A percentile compares a stretch with the other conserved stretches of the same genome.
Conservation (phyloP, 2,888 invertebrate species). For the Coelogynopora nodosa region DNA sequence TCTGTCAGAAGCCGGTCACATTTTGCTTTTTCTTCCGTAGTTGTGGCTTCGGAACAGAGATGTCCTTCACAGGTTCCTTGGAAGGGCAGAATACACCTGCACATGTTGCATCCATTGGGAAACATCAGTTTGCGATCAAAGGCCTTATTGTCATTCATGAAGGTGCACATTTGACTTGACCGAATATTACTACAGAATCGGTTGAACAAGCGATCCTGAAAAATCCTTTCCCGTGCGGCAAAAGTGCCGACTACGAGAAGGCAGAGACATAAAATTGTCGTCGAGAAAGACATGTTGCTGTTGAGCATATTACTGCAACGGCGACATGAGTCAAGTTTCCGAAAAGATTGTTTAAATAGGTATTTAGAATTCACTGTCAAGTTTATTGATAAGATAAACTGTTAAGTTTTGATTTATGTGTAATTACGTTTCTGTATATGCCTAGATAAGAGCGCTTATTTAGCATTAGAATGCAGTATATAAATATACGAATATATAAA, state of each 20-base stretch:
- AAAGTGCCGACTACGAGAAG: background rate
- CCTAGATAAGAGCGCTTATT: too few species aligned
- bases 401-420: too few species aligned
- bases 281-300: too few species aligned
- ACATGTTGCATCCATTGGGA: constrained; percentile 25
- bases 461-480: too few species aligned
- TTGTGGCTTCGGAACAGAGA: background rate
- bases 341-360: too few species aligned
- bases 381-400: too few species aligned
- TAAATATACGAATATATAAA: too few species aligned
- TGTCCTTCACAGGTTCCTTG: background rate
- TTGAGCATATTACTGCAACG: too few species aligned
- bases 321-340: too few species aligned
- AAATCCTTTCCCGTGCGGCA: background rate
- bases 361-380: too few species aligned
- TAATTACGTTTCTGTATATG: too few species aligned
- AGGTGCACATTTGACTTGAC: background rate
- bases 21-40: background rate
- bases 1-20: background rate
- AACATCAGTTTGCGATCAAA: background rate
- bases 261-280: too few species aligned
- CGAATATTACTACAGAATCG: background rate
- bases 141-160: background rate
- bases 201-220: background rate
- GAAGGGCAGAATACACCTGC: background rate